phyloP scores from a whole-genome alignment of 2,113 vertebrate species.

The Austrofundulus limnaeus region DNA sequence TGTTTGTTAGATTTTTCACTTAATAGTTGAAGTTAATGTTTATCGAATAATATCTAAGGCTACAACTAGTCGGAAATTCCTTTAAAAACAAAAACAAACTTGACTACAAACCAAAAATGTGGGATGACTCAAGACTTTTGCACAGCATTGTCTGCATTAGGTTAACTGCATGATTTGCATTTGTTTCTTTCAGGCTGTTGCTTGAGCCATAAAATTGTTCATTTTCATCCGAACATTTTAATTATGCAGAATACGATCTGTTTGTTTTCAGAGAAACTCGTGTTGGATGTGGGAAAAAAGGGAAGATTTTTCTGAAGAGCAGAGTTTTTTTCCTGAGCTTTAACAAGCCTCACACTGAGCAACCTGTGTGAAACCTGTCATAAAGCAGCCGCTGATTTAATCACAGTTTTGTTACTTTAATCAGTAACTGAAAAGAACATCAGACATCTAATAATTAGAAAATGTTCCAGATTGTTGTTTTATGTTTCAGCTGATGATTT shows the following conservation, averaged over 20 bases:
- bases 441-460: constrained; percentile 27
- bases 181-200: not conserved
- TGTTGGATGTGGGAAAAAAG: no score
- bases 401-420: constrained; percentile 6
- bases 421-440: constrained; percentile 15
- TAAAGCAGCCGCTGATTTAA: constrained; percentile 1
- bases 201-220: not conserved
- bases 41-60: no score
- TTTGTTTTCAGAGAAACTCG: not conserved
- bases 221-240: not conserved
- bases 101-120: not conserved
- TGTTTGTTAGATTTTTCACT: no score
- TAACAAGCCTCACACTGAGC: constrained; percentile 1
- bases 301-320: not conserved
- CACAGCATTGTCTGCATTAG: no score
- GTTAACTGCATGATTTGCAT: no score
- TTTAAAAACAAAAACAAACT: no score
- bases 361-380: not conserved
- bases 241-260: no score
- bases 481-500: constrained; percentile 9
- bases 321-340: not conserved
- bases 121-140: no score
- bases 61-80: no score
- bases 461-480: constrained; percentile 20
- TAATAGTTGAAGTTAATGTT: no score